Conservation (phyloP, 2,888 invertebrate genomes). For the Tetropium fuscum region DNA sequence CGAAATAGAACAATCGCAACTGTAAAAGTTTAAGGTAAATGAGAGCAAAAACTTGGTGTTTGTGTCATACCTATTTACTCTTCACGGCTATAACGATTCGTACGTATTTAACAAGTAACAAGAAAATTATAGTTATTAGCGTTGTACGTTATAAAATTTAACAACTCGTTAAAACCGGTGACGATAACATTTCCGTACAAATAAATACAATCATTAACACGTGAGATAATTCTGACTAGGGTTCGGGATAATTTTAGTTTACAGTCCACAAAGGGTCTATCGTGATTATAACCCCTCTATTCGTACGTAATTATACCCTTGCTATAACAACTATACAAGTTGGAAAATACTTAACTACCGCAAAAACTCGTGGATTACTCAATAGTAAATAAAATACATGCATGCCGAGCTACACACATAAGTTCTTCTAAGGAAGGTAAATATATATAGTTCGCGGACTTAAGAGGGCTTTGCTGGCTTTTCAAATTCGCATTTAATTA, state of each 20-base stretch:
- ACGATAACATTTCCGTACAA: conserved; percentile 32
- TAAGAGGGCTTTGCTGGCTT: conserved; percentile 15
- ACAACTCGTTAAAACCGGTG: conserved; percentile 38
- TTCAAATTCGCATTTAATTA: conserved; percentile 28
- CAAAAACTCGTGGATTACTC: background rate
- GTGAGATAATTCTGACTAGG: conserved; percentile 29
- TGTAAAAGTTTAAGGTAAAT: background rate
- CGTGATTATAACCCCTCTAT: conserved; percentile 29
- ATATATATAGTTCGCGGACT: conserved; percentile 10
- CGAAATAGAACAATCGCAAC: background rate
- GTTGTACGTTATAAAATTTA: conserved; percentile 24
- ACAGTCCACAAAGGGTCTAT: conserved; percentile 27
- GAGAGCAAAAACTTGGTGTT: background rate
- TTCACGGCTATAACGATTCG: conserved; percentile 14
- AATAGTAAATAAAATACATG: background rate
- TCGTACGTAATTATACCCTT: conserved; percentile 26
- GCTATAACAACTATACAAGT: conserved; percentile 26
- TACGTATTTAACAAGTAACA: conserved; percentile 30
- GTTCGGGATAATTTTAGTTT: conserved; percentile 22
- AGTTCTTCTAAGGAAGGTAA: conserved; percentile 4
- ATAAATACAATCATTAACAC: conserved; percentile 39
- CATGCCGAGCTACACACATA: background rate
- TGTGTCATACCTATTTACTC: background rate
- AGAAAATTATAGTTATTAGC: conserved; percentile 40
- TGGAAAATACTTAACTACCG: background rate